Base-by-base conservation (phyloP, 2,797 vertebrate species). In the Huso huso region DNA sequence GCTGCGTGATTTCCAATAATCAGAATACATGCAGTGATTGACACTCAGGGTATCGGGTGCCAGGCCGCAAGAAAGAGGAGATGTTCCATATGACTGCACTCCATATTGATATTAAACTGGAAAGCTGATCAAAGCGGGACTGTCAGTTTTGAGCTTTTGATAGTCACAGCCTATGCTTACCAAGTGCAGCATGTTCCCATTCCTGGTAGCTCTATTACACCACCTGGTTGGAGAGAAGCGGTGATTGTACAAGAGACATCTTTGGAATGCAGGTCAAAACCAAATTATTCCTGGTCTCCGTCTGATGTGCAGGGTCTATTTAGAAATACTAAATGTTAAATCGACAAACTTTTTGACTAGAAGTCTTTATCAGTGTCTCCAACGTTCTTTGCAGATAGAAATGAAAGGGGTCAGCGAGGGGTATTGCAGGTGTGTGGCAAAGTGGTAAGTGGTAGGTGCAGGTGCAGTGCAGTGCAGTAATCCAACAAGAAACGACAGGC, bases 81-180 rank as follows among this genome's bases (percentile, higher is more conserved):
- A 74, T 67, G 76, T 75, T 76, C 77, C 74, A 76, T 77, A 61
- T 70, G 76, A 76, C 69, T 75, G 80, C 76, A 66, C 69, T 66
- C 62, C 61, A 68, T 79, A 79, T 81, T 76, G 73, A 69, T 67
- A 77, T 74, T 66, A 75, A 69, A 63, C 67, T 63, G 72, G 75
- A 60, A 64, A 70, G 69, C 69, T 77, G 71, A 80, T 84, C 80
- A 83, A 81, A 81, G 83, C 69, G 53, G 66, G 63, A 71, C 73
- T 65, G 67, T 73, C 63, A 15, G 63, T 67, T 64, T 52, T 49
- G 63, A 53, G 65, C 37, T 37, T 37, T 37, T 1, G 48, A 71
- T 68, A 69, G 71, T 60, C 72, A 76, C 66, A 62, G 70, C 70
- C 64, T 70, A 65, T 74, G 59, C 60, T 48, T 70, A 64, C 72